These are phyloP conservation scores for Pygoscelis adeliae DNA, from an alignment of 2,113 vertebrate genomes.

Conservation along the genomic window DNA sequence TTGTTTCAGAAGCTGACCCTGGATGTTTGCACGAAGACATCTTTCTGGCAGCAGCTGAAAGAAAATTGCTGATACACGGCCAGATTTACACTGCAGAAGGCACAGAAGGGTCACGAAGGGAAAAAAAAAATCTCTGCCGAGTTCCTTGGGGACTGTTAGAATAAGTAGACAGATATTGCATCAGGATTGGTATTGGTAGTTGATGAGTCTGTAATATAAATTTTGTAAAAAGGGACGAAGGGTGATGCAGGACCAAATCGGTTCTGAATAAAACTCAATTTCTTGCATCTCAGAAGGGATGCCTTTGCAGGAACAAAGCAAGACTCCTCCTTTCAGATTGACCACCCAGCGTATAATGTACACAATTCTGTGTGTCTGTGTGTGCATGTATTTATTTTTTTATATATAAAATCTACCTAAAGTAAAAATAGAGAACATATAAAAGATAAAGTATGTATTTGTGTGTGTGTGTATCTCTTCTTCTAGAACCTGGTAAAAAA, in stretches of 20 bases:
- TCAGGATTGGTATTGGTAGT: not conserved
- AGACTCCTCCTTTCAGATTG: not conserved
- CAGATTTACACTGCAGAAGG: not conserved
- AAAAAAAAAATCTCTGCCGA: not conserved
- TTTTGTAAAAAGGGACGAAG: not conserved
- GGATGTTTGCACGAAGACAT: not conserved
- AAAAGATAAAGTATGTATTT: not conserved
- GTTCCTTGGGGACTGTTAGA: not conserved
- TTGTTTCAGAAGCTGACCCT: not conserved
- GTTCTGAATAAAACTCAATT: not conserved
- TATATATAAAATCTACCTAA: not conserved
- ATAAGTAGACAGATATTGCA: not conserved
- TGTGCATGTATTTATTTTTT: not conserved
- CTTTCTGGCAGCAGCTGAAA: not conserved
- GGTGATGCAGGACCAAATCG: not conserved
- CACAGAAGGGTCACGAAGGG: not conserved
- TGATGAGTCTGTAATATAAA: not conserved
- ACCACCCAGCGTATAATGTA: not conserved
- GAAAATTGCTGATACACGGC: too few species aligned
- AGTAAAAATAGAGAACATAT: not conserved
- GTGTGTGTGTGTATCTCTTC: not conserved
- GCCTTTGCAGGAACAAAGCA: not conserved
- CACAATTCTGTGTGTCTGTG: not conserved
- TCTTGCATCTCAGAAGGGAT: not conserved
- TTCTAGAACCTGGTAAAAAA: not conserved